Percentiles rank a stretch among this genome's conserved stretches.
Evolutionary conservation across 2,113 vertebrate species (phyloP).

Genomic region (Cariama cristata): DNA sequence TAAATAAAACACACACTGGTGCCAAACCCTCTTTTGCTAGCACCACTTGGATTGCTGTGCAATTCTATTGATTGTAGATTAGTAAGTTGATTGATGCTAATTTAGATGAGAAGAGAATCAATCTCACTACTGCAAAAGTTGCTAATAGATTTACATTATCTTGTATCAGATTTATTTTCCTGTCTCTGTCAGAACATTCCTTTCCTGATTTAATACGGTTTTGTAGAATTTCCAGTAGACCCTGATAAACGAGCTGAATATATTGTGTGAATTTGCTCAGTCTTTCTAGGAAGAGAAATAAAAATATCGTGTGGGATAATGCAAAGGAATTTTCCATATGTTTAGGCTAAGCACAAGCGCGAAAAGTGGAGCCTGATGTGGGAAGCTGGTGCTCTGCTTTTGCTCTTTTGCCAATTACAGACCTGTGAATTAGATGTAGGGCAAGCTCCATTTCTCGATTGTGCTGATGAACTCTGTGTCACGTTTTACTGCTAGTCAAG

Average conservation of each 20-base stretch:
- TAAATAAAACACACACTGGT: background rate
- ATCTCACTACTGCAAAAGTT: background rate
- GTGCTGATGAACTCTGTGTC: rapidly evolving
- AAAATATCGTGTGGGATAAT: background rate
- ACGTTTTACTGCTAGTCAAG: background rate
- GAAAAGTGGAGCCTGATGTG: background rate
- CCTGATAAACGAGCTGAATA: background rate
- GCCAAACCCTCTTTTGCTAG: background rate
- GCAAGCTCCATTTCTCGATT: background rate
- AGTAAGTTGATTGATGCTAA: background rate
- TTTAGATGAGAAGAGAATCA: background rate
- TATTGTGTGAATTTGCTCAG: background rate
- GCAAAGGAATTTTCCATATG: background rate
- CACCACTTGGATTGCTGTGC: background rate
- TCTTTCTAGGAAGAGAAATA: background rate
- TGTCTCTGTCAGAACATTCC: background rate
- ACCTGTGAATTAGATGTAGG: background rate
- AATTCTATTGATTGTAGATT: background rate
- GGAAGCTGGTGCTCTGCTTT: background rate
- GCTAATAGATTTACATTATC: background rate
- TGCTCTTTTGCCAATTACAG: background rate
- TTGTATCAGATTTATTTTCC: background rate
- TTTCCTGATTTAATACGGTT: background rate
- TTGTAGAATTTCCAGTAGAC: background rate
- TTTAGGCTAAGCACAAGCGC: background rate